Percentiles rank a stretch among this genome's conserved stretches.
Conservation (phyloP, 2,797 vertebrate genomes). For the Masticophis lateralis region DNA sequence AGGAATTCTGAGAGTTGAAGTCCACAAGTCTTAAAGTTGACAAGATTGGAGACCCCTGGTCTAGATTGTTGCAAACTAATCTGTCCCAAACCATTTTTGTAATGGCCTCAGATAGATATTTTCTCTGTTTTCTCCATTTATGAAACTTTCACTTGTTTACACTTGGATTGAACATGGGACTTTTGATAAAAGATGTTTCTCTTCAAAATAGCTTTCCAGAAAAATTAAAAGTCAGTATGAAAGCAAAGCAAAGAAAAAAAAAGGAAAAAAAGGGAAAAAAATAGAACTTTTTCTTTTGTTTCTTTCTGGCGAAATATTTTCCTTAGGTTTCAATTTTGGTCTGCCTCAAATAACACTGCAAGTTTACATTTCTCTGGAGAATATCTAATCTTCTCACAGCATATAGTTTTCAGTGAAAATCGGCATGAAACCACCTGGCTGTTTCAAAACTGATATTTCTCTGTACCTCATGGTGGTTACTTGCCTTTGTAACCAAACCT, state of each 20-base stretch:
- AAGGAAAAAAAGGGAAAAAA: background rate
- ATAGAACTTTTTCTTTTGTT: constrained; percentile 29
- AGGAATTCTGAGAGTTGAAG: too few species aligned
- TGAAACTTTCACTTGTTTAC: background rate
- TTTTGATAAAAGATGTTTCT: background rate
- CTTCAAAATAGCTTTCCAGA: background rate
- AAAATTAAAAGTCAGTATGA: background rate
- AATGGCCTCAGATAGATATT: background rate
- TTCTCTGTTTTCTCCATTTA: background rate
- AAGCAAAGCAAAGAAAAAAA: background rate
- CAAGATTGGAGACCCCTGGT: too few species aligned
- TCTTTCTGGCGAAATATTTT: background rate
- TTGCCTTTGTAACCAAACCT: constrained; percentile 60
- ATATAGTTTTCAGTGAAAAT: constrained; percentile 47
- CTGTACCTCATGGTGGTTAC: constrained; percentile 30
- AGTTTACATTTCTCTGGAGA: constrained; percentile 10
- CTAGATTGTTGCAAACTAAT: background rate
- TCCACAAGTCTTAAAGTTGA: too few species aligned
- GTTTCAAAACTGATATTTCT: constrained; percentile 45
- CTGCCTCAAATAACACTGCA: constrained; percentile 22
- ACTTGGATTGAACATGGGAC: background rate
- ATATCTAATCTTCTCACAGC: constrained; percentile 39
- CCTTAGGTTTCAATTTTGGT: background rate
- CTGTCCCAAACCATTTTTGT: too few species aligned
- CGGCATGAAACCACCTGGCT: constrained; percentile 54